Evolutionary conservation across 2,888 invertebrate species (phyloP).

Genomic region (Apodemia mormo): DNA sequence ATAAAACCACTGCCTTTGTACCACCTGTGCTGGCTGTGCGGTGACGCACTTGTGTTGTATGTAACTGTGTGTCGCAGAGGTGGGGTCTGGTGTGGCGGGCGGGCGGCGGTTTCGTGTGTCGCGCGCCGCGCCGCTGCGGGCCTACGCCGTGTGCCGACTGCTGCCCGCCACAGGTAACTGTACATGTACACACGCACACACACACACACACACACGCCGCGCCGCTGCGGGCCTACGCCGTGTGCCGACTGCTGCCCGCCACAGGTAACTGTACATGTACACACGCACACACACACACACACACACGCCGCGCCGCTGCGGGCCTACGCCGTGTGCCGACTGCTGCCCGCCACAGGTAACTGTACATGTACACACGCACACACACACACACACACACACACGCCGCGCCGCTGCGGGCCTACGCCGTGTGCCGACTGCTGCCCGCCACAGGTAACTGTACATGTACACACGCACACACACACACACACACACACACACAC

Average conservation of each 20-base stretch:
- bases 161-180: constrained; percentile 46
- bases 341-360: constrained; percentile 50
- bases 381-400: no score
- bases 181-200: neutral
- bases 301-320: no score
- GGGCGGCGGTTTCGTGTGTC: constrained; percentile 54
- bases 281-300: no score
- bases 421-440: constrained; percentile 64
- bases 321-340: constrained; percentile 45
- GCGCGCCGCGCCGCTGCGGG: constrained; percentile 60
- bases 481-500: no score
- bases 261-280: constrained; percentile 27
- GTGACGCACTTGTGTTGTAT: no score
- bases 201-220: constrained; percentile 28
- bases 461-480: no score
- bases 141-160: constrained; percentile 63
- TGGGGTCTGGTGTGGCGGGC: constrained; percentile 36
- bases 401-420: constrained; percentile 59
- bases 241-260: constrained; percentile 62
- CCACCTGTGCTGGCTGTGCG: no score
- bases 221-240: constrained; percentile 59
- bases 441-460: constrained; percentile 43
- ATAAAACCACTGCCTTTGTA: no score
- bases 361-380: no score
- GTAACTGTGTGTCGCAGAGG: constrained; percentile 44